Evolutionary conservation across 2,888 invertebrate species (phyloP), one percentile per base, ranked within the genome.

Genomic region (Abrostola tripartita): DNA sequence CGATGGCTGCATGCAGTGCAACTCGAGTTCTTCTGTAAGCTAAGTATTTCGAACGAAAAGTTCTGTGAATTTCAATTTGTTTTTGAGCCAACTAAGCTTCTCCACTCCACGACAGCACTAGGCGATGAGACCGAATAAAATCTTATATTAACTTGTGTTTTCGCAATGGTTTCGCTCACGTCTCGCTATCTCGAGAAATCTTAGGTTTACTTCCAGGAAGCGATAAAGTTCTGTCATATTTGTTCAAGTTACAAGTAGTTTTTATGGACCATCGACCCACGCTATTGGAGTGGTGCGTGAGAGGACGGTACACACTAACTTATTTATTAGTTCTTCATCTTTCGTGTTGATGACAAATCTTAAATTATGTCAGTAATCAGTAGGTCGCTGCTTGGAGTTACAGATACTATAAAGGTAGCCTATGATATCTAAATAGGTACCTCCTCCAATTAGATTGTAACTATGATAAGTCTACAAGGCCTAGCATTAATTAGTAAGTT

Each of bases 61-160:
- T 57, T 66, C 38, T 61, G 52, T 53, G 36, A 52, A 52, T 66
- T 71, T 54, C 67, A 61, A 71, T 70, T 70, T 67, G 47, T 66
- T 71, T 71, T 71, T 55, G 67, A 70, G 70, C 70, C 54, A 71
- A 71, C 61, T 67, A 58, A 67, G 67, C 67, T 71, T 50, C n/a
- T 61, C 62, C 44, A 42, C 51, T 50, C 24, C 24, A 51, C 11
- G 38, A 53, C 41, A n/a, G 54, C 14, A 9, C n/a, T 37, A 59
- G 44, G 53, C 49, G 36, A 50, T 54, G 55, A 56, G 24, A 55
- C 52, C n/a, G 41, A 47, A 71, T 65, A 55, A 58, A 71, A 71
- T 67, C 36, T 57, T 47, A 35, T 49, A 62, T 71, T 40, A 51
- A 56, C 60, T 60, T 47, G 52, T 53, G 60, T 53, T 60, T 60